Conservation (phyloP, 2,797 vertebrate species). For the Paedocypris micromegethes region DNA sequence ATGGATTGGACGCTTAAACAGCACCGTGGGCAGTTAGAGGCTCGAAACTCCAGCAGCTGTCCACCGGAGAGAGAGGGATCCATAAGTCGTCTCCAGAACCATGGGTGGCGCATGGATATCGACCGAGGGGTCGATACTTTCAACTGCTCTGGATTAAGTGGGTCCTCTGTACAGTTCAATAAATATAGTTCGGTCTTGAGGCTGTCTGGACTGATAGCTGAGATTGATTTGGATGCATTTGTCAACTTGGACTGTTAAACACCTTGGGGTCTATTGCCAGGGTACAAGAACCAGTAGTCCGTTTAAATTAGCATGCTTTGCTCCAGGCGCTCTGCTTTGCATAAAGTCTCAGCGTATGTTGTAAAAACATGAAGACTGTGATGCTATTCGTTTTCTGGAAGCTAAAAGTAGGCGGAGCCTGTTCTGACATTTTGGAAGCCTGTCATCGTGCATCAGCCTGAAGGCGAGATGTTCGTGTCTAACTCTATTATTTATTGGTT, state of each 20-base stretch:
- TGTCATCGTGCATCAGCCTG: no score
- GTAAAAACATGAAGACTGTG: no score
- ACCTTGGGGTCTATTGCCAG: slow-evolving; percentile 24
- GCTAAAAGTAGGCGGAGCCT: no score
- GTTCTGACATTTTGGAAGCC: no score
- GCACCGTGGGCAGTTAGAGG: slow-evolving; percentile 3
- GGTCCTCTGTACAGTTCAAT: slow-evolving; percentile 59
- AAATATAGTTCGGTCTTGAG: slow-evolving; percentile 59
- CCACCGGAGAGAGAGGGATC: slow-evolving; percentile 42
- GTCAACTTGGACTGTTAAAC: slow-evolving; percentile 54
- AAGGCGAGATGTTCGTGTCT: no score
- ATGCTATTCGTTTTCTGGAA: no score
- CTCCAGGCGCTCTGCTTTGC: neutral
- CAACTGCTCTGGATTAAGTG: slow-evolving; percentile 61
- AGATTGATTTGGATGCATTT: slow-evolving; percentile 61
- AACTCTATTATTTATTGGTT: no score
- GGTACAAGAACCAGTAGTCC: slow-evolving; percentile 1
- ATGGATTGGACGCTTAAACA: slow-evolving; percentile 31
- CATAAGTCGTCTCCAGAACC: slow-evolving; percentile 45
- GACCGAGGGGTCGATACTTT: slow-evolving; percentile 57
- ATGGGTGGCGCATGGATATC: slow-evolving; percentile 54
- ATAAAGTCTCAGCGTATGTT: neutral
- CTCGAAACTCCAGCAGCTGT: slow-evolving; percentile 33
- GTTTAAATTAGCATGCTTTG: slow-evolving; percentile 9
- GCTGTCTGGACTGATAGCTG: slow-evolving; percentile 55